phyloP scores from a whole-genome alignment of 1,140 invertebrate genomes.

The Mercenaria mercenaria region DNA sequence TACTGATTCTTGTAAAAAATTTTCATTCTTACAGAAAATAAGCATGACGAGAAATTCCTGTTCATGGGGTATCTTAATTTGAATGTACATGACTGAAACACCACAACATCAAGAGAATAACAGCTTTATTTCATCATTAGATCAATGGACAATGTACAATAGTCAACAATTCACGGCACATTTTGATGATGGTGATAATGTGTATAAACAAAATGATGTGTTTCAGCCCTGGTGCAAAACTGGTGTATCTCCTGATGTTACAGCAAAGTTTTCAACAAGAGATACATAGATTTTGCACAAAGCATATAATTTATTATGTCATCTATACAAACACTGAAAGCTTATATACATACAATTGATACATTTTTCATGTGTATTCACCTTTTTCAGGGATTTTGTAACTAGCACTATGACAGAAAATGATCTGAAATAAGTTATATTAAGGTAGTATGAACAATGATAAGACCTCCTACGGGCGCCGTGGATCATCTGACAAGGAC shows the following conservation, averaged over 20 bases:
- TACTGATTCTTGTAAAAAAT: too few species aligned
- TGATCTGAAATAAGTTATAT: too few species aligned
- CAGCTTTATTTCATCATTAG: constrained; percentile 12
- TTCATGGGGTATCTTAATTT: too few species aligned
- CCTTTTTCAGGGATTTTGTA: too few species aligned
- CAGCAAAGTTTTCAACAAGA: not conserved
- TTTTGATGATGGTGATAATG: not conserved
- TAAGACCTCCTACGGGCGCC: too few species aligned
- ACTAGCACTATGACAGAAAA: too few species aligned
- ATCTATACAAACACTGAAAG: not conserved
- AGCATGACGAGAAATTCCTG: too few species aligned
- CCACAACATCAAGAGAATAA: not conserved
- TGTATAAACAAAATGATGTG: not conserved
- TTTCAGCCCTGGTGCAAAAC: not conserved
- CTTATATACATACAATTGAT: not conserved
- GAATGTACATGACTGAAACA: not conserved
- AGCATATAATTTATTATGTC: not conserved
- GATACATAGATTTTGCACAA: not conserved
- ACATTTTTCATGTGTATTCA: too few species aligned
- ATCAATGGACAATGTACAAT: constrained; percentile 9
- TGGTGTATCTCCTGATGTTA: not conserved
- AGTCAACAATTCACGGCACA: constrained; percentile 7
- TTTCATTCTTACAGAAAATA: too few species aligned
- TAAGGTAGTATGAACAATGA: too few species aligned
- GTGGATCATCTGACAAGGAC: too few species aligned